Percentiles rank a stretch among this genome's conserved stretches.
phyloP scores from a whole-genome alignment of 1,140 invertebrate species.

The Papilio glaucus region DNA sequence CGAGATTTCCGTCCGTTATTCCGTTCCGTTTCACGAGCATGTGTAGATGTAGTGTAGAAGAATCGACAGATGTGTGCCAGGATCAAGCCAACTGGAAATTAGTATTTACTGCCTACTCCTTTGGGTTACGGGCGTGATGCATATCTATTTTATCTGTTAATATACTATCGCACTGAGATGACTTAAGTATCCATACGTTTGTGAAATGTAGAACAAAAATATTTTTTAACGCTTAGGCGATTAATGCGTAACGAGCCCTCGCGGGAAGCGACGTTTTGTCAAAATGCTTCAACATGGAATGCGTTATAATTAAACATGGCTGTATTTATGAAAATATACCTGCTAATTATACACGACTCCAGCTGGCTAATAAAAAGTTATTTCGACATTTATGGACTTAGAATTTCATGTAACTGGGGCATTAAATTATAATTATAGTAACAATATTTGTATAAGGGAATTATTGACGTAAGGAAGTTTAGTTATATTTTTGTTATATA shows the following conservation, averaged over 20 bases:
- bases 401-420: not conserved
- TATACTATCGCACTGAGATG: no score
- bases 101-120: no score
- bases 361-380: constrained; percentile 8
- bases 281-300: constrained; percentile 43
- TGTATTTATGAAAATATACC: constrained; percentile 1
- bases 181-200: no score
- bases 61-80: no score
- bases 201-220: no score
- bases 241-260: not conserved
- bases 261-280: constrained; percentile 31
- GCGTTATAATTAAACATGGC: constrained; percentile 40
- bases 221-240: no score
- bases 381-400: not conserved
- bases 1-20: no score
- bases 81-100: no score
- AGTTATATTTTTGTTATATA: not conserved
- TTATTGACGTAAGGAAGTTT: not conserved
- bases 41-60: no score
- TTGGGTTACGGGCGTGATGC: no score
- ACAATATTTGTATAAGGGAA: not conserved
- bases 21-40: no score
- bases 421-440: not conserved
- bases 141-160: no score
- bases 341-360: not conserved